Evolutionary conservation across 2,113 vertebrate genomes (phyloP), one percentile per base, ranked within the genome.

Genomic region (Leptobrachium leishanense): DNA sequence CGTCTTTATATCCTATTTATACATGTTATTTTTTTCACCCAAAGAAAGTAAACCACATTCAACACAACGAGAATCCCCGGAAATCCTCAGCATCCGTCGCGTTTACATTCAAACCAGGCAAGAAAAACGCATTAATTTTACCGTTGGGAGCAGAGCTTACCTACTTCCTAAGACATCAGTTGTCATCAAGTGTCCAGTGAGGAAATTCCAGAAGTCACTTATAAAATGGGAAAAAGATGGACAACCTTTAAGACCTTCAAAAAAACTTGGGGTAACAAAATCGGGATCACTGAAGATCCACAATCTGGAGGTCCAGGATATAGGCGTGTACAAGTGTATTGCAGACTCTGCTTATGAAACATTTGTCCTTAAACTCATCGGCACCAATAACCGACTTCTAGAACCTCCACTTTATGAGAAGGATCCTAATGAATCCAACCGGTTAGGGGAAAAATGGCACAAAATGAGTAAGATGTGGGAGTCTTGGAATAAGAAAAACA

Each of bases 191-290:
- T 98, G 97, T 78, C 97, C 96, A 0, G 93, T 97, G 42, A 85
- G 91, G 10, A 84, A 88, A 55, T 96, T 96, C 86, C 95, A 91
- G 69, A 97, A 95, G 75, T 83, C 89, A 1, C 90, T 89, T 31
- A 93, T 98, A 82, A 90, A n/a, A 2, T 98, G 97, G 97, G 91
- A 94, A 85, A 97, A 97, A 69, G 94, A 97, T 0, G 92, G 92
- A 0, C 88, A 8, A 0, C 85, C 55, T 20, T 82, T 98, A 12
- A 77, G 88, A 13, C 91, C 85, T 78, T 95, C 94, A 46, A 94
- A 92, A 74, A 91, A 88, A 6, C 83, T 95, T 5, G 91, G 87
- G 2, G 50, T 97, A 81, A 97, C 93, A 2, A 95, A 93, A 77
- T 95, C 95, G 0, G 95, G 95, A 11, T 95, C 95, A 0, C 87